phyloP scores from a whole-genome alignment of 1,140 invertebrate genomes.

The Heliconius melpomene region DNA sequence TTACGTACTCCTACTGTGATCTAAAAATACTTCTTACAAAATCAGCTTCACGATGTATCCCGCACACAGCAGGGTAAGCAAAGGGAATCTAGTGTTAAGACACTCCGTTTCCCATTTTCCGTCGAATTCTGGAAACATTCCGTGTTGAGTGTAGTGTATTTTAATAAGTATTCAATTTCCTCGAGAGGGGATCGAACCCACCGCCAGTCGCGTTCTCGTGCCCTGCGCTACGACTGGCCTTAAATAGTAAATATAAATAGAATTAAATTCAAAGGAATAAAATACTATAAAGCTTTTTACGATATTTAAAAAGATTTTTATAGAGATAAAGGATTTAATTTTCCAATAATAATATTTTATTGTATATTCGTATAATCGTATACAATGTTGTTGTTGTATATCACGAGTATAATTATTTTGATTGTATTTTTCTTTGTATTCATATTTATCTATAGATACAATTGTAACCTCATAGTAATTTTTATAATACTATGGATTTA shows the following conservation, averaged over 20 bases:
- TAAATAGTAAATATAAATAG: too few relatives aligned
- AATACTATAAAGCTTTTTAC: not conserved
- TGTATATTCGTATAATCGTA: not conserved
- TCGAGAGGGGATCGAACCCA: too few relatives aligned
- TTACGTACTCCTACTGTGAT: not conserved
- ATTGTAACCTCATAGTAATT: not conserved
- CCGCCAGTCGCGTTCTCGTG: too few relatives aligned
- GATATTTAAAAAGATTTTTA: not conserved
- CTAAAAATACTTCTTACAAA: slow-evolving; percentile 1
- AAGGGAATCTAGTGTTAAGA: too few relatives aligned
- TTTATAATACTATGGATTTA: not conserved
- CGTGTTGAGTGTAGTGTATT: too few relatives aligned
- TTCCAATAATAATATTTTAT: not conserved
- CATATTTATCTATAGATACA: not conserved
- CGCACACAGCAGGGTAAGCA: too few relatives aligned
- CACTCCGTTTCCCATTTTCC: too few relatives aligned
- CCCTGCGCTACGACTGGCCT: too few relatives aligned
- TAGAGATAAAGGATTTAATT: not conserved
- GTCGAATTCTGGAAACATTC: too few relatives aligned
- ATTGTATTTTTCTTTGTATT: not conserved
- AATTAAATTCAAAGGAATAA: not conserved
- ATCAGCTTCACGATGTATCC: too few relatives aligned
- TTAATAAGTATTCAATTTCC: too few relatives aligned
- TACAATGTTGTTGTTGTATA: not conserved
- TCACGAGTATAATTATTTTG: not conserved